Conservation (phyloP, 2,113 vertebrate genomes). For the Capra hircus region DNA sequence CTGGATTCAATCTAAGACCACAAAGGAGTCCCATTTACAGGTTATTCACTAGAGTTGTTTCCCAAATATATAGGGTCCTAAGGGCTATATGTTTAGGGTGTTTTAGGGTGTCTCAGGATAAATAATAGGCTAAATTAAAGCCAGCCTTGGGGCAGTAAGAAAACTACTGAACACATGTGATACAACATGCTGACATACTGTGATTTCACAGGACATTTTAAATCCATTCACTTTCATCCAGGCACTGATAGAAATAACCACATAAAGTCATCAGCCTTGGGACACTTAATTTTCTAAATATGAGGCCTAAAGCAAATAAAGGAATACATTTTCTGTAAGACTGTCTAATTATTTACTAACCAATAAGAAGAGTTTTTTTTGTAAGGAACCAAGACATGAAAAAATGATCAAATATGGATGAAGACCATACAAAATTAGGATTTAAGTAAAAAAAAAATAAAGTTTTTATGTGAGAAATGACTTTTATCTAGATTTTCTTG, state of each 20-base stretch:
- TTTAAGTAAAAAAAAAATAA: background rate
- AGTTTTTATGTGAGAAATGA: background rate
- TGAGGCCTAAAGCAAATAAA: background rate
- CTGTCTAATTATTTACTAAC: background rate
- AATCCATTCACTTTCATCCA: background rate
- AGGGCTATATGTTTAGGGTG: background rate
- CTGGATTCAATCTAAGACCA: background rate
- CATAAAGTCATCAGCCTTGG: background rate
- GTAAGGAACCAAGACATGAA: background rate
- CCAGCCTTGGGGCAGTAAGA: background rate
- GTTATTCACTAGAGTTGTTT: background rate
- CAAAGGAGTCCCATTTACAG: background rate
- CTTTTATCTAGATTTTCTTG: constrained; percentile 12
- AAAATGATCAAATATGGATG: background rate
- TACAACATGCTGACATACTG: background rate
- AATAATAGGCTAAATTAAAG: background rate
- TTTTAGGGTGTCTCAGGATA: background rate
- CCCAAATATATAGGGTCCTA: background rate
- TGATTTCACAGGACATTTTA: background rate
- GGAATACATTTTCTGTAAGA: background rate
- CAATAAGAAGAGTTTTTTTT: constrained; percentile 32
- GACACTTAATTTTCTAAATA: background rate
- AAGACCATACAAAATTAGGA: constrained; percentile 15
- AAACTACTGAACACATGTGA: background rate
- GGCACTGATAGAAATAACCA: background rate